A percentile compares a stretch with the other conserved stretches of the same genome.
These are phyloP conservation scores for Thecophora atra DNA, from an alignment of 2,888 invertebrate species.

Conservation along the genomic window DNA sequence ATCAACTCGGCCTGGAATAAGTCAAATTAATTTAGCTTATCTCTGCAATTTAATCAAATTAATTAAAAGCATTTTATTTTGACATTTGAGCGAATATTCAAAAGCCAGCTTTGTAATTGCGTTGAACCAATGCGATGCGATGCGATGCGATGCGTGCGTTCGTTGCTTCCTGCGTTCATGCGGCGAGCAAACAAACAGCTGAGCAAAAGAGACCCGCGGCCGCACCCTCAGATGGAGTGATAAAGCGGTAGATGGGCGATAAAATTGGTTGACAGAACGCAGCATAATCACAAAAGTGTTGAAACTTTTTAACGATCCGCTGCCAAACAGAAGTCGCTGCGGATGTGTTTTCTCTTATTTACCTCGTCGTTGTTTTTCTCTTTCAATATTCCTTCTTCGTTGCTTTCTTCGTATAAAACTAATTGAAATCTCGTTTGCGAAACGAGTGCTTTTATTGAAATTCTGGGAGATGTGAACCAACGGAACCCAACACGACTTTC, in stretches of 20 bases:
- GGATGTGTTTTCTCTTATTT: background rate
- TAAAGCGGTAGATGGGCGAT: background rate
- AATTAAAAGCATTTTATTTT: slow-evolving; percentile 30
- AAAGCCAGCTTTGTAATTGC: background rate
- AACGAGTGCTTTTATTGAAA: too few species aligned
- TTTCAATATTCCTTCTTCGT: background rate
- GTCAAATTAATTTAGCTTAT: slow-evolving; percentile 34
- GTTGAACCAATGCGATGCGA: too few species aligned
- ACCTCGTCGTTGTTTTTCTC: background rate
- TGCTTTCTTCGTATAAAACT: background rate
- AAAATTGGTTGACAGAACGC: background rate
- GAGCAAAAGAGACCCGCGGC: background rate
- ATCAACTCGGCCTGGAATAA: slow-evolving; percentile 27
- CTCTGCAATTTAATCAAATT: slow-evolving; percentile 35
- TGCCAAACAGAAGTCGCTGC: background rate
- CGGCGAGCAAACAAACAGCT: background rate
- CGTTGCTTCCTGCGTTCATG: background rate
- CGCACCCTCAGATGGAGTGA: background rate
- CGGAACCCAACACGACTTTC: too few species aligned
- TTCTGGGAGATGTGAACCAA: too few species aligned
- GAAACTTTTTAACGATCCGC: background rate
- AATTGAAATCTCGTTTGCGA: background rate
- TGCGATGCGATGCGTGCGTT: too few species aligned
- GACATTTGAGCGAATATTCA: background rate
- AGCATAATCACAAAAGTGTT: slow-evolving; percentile 2